Percentiles rank a stretch among this genome's conserved stretches.
phyloP scores from a whole-genome alignment of 2,113 vertebrate species.

The Lophius piscatorius region DNA sequence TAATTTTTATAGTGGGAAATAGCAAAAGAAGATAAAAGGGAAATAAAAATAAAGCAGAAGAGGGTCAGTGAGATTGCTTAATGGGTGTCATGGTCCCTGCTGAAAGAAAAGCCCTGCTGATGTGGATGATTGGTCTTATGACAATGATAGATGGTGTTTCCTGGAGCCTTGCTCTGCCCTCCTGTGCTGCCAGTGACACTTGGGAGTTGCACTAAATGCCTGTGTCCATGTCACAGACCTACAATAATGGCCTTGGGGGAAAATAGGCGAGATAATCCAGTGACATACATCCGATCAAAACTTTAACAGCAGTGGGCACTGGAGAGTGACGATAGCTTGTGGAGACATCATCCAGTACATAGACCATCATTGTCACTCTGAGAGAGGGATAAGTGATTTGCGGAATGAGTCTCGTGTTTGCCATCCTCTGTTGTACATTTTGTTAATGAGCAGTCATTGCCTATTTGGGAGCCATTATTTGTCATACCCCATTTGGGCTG shows the following conservation, averaged over 20 bases:
- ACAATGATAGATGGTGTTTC: constrained; percentile 79
- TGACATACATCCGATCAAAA: constrained; percentile 68
- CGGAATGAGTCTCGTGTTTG: constrained; percentile 1
- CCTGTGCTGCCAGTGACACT: constrained; percentile 72
- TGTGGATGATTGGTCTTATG: constrained; percentile 73
- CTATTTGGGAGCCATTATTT: constrained; percentile 7
- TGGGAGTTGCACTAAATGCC: constrained; percentile 72
- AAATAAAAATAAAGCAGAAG: constrained; percentile 43
- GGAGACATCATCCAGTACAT: no score
- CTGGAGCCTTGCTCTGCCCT: constrained; percentile 64
- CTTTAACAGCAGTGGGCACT: constrained; percentile 52
- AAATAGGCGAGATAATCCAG: constrained; percentile 65
- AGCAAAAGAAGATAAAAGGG: constrained; percentile 22
- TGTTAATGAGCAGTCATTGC: no score
- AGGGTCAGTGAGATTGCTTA: constrained; percentile 55
- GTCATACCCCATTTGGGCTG: constrained; percentile 4
- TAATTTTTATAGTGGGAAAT: not conserved
- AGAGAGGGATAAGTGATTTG: constrained; percentile 16
- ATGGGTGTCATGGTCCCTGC: constrained; percentile 59
- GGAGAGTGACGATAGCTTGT: constrained; percentile 41
- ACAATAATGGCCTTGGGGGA: constrained; percentile 55
- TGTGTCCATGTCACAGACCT: constrained; percentile 60
- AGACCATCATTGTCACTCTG: constrained; percentile 16
- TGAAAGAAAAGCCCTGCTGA: constrained; percentile 67
- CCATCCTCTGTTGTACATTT: no score